Conservation (phyloP, 2,888 invertebrate genomes). For the Lasioglossum malachurum region DNA sequence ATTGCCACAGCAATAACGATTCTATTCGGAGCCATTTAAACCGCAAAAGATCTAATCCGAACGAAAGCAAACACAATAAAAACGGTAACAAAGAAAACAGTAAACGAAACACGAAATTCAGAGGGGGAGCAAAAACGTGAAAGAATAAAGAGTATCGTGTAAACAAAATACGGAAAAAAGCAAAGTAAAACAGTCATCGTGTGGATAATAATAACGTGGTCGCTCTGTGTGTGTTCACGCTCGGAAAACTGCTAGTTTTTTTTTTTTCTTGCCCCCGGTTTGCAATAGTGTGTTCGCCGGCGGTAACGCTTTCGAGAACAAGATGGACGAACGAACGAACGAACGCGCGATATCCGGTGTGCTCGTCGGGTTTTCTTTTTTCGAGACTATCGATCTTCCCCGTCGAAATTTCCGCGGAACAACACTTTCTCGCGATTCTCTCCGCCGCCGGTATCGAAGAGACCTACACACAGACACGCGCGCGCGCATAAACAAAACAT, state of each 20-base stretch:
- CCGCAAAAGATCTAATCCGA: neutral
- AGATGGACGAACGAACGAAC: constrained; percentile 2
- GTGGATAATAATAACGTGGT: neutral
- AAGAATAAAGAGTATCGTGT: neutral
- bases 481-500: neutral
- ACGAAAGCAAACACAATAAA: constrained; percentile 4
- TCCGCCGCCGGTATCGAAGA: neutral
- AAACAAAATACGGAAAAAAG: neutral
- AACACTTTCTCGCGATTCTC: neutral
- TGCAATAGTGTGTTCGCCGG: neutral
- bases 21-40: constrained; percentile 78
- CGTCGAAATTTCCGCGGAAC: neutral
- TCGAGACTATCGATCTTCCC: neutral
- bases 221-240: constrained; percentile 11
- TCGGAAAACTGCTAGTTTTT: neutral
- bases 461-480: neutral
- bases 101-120: constrained; percentile 30
- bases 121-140: constrained; percentile 11
- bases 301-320: constrained; percentile 5
- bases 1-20: constrained; percentile 81
- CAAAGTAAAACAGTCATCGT: neutral
- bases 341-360: neutral
- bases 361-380: neutral
- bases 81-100: neutral
- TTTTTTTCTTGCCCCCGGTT: neutral